Evolutionary conservation across 35 echinoderm and acorn worm genomes (phyloP), one percentile per base, ranked within the genome.

Genomic region (Heliocidaris tuberculata): DNA sequence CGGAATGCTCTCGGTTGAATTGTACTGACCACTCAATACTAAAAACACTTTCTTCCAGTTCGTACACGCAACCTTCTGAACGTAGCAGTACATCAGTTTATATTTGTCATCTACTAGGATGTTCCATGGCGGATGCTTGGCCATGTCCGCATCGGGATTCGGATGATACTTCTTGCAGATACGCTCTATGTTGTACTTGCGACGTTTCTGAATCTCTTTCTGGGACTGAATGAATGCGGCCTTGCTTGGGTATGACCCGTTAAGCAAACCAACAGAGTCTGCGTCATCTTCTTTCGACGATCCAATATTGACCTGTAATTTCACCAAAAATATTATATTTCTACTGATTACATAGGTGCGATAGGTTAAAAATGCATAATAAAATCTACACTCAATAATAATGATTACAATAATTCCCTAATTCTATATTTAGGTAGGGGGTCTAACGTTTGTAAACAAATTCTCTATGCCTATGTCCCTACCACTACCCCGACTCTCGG

Each of bases 21-120:
- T 52, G 9, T 95, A 71, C 31, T 94, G 65, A 12, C 97, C 97
- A 47, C 93, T 95, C 17, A 99, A 48, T 5, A 97, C 97, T 6
- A 99, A 94, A 10, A 99, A 94, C 27, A 99, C 94, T 49, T 96
- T 96, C 94, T 97, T 99, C 98, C 98, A 99, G 88, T 97, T 99
- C 2, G 98, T 99, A 49, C 97, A 96, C 9, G 97, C 98, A 31
- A 97, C 93, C 86, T 99, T 99, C 31, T 97, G 98, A 19, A 96
- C 95, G 30, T 92, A 95, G 48, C 98, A 99, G 92, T 99, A 99
- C 29, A 99, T 27, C 61, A 97, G 85, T 89, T 95, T 95, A 88
- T 99, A 94, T 88, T 97, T 94, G 21, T 99, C 98, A 59, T 99
- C 95, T 2, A 99, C 95, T 16, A 94, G 42, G 19, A 97, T 50